Evolutionary conservation across 2,888 invertebrate genomes (phyloP).

Genomic region (Caradrina clavipalpis): DNA sequence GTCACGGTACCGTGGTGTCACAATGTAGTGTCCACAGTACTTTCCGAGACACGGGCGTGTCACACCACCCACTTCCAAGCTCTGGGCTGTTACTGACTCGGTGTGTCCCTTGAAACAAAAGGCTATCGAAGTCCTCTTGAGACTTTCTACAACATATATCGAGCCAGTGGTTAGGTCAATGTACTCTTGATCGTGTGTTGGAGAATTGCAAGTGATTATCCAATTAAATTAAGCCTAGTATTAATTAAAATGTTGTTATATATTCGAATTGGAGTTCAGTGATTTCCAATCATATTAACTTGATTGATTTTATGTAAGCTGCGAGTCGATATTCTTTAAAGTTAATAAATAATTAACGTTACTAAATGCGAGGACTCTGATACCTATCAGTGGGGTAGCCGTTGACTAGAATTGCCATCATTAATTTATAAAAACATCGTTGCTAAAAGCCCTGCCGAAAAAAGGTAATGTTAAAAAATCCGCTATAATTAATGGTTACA

Average conservation of each 20-base stretch:
- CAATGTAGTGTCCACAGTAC: too few relatives aligned
- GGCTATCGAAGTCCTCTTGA: conserved; percentile 6
- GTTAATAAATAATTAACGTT: too few relatives aligned
- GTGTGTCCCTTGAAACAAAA: background rate
- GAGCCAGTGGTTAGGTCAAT: conserved; percentile 18
- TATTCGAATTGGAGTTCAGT: background rate
- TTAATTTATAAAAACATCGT: too few relatives aligned
- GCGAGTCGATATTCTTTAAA: background rate
- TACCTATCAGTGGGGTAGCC: too few relatives aligned
- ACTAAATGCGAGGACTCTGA: too few relatives aligned
- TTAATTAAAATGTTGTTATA: background rate
- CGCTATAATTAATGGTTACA: too few relatives aligned
- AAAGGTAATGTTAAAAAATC: too few relatives aligned
- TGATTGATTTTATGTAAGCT: background rate
- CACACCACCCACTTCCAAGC: too few relatives aligned
- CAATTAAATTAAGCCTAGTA: conserved; percentile 7
- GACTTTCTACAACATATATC: conserved; percentile 6
- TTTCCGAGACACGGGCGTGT: too few relatives aligned
- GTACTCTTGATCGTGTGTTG: conserved; percentile 1
- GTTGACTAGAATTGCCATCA: too few relatives aligned
- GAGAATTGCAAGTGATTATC: background rate
- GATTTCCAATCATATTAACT: background rate
- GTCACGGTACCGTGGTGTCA: too few relatives aligned
- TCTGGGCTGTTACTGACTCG: background rate
- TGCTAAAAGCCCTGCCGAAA: too few relatives aligned